These are phyloP conservation scores for Phaedon cochleariae DNA, from an alignment of 2,888 invertebrate genomes.

Conservation along the genomic window DNA sequence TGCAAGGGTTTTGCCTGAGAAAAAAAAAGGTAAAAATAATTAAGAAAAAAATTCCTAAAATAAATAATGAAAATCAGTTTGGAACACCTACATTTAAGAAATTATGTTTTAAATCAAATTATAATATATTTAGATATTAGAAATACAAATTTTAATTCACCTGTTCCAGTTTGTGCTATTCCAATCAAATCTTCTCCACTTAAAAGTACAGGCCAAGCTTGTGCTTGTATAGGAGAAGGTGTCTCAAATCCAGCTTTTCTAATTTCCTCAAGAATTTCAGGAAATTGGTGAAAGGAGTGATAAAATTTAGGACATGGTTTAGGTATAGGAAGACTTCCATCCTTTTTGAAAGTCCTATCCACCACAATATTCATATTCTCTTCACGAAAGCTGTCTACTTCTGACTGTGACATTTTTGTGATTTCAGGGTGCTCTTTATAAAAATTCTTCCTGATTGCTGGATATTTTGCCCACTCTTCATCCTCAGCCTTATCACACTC, in stretches of 20 bases:
- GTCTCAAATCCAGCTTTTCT: constrained; percentile 79
- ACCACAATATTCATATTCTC: constrained; percentile 80
- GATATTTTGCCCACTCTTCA: constrained; percentile 71
- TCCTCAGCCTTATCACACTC: constrained; percentile 65
- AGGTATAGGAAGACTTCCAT: constrained; percentile 65
- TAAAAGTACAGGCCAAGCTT: constrained; percentile 94
- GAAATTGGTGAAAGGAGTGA: constrained; percentile 82
- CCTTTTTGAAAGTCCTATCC: constrained; percentile 67
- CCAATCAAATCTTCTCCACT: constrained; percentile 94
- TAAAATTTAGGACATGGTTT: constrained; percentile 85
- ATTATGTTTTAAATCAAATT: no score
- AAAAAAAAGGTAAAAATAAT: neutral
- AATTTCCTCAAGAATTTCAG: constrained; percentile 85
- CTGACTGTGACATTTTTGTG: constrained; percentile 68
- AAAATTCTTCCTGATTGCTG: constrained; percentile 80
- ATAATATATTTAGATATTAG: no score
- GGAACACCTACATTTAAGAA: no score
- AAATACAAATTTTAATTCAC: no score
- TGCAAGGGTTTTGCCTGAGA: constrained; percentile 90
- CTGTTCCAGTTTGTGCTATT: constrained; percentile 93
- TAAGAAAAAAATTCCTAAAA: no score
- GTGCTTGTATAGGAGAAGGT: constrained; percentile 92
- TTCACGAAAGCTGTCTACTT: constrained; percentile 72
- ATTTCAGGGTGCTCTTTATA: constrained; percentile 82
- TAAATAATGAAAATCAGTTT: no score